Conservation (phyloP, 2,888 invertebrate species). For the Hyles lineata region DNA sequence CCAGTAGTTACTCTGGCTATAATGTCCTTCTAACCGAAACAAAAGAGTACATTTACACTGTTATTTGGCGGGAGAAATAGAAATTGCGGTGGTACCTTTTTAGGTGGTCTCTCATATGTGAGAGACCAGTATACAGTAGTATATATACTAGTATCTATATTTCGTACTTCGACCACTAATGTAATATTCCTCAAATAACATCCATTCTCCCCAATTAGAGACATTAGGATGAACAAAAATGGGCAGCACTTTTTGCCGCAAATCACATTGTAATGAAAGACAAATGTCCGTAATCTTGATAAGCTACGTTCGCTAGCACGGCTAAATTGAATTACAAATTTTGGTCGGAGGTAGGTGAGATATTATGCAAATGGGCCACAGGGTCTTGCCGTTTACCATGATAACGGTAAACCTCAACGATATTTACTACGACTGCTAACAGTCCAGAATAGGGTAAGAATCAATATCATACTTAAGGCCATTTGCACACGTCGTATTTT, state of each 20-base stretch:
- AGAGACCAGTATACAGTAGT: too few relatives aligned
- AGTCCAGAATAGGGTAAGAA: constrained; percentile 3
- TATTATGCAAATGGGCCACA: constrained; percentile 61
- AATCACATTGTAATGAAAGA: constrained; percentile 37
- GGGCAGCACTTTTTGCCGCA: constrained; percentile 31
- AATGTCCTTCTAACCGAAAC: too few relatives aligned
- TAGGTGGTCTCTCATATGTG: too few relatives aligned
- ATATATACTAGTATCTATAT: too few relatives aligned
- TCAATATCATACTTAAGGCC: background rate
- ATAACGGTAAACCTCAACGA: constrained; percentile 28
- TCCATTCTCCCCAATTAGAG: constrained; percentile 9
- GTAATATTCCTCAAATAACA: background rate
- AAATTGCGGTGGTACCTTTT: too few relatives aligned
- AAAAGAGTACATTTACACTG: too few relatives aligned
- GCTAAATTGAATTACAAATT: constrained; percentile 67
- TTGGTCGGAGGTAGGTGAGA: constrained; percentile 55
- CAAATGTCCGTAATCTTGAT: constrained; percentile 51
- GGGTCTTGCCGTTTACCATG: constrained; percentile 45
- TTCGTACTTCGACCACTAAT: too few relatives aligned
- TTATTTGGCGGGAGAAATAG: too few relatives aligned
- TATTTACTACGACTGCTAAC: constrained; percentile 24
- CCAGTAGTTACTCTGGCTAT: too few relatives aligned
- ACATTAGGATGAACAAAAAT: constrained; percentile 29
- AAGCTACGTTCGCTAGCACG: constrained; percentile 55
- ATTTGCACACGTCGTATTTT: background rate